phyloP scores from a whole-genome alignment of 2,888 invertebrate species.

The Parasteatoda lunata region DNA sequence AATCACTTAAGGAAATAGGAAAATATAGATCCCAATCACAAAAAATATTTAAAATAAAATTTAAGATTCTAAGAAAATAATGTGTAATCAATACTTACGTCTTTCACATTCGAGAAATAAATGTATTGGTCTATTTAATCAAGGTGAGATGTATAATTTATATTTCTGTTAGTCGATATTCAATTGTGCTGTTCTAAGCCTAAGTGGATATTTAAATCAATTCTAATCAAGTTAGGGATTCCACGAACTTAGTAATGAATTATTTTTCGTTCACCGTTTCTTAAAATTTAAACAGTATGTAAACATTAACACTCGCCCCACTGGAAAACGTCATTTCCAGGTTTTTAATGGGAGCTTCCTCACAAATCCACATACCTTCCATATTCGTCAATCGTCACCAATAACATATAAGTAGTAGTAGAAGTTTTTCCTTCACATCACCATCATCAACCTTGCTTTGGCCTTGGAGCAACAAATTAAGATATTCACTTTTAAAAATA shows the following conservation, averaged over 20 bases:
- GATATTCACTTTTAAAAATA: too few relatives aligned
- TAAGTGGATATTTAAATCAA: slow-evolving; percentile 27
- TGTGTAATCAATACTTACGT: too few relatives aligned
- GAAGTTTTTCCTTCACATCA: slow-evolving; percentile 33
- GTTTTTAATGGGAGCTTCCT: slow-evolving; percentile 36
- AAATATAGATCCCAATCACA: too few relatives aligned
- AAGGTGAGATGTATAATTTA: too few relatives aligned
- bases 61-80: too few relatives aligned
- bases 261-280: not conserved
- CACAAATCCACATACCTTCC: slow-evolving; percentile 49
- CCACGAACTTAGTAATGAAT: too few relatives aligned
- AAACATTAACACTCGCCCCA: not conserved
- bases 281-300: not conserved
- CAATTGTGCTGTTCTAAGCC: slow-evolving; percentile 38
- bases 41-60: too few relatives aligned
- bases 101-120: too few relatives aligned
- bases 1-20: too few relatives aligned
- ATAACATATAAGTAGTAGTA: slow-evolving; percentile 46
- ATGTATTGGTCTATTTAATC: too few relatives aligned
- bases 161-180: not conserved
- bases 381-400: slow-evolving; percentile 59
- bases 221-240: too few relatives aligned
- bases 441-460: slow-evolving; percentile 48
- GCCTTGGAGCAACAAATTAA: slow-evolving; percentile 32
- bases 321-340: slow-evolving; percentile 34